Conservation (phyloP, 2,888 invertebrate genomes). For the Dascillus cervinus region DNA sequence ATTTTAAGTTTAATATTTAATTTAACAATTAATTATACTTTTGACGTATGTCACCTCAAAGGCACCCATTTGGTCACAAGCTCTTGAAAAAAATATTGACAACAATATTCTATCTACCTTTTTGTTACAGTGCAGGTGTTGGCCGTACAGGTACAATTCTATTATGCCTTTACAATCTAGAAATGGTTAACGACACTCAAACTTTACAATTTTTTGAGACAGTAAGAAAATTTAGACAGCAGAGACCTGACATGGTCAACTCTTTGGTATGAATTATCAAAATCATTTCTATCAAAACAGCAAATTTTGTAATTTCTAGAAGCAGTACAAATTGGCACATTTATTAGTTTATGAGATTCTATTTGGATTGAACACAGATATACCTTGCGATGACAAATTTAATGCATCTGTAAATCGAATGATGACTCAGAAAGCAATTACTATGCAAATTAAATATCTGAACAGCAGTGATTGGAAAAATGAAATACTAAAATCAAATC, state of each 20-base stretch:
- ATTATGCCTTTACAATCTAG: slow-evolving; percentile 46
- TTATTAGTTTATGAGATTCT: slow-evolving; percentile 40
- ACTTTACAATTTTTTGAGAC: slow-evolving; percentile 27
- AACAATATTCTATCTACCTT: no score
- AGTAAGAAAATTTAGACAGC: slow-evolving; percentile 28
- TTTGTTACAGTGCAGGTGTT: slow-evolving; percentile 52
- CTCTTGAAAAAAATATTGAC: no score
- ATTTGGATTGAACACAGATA: slow-evolving; percentile 32
- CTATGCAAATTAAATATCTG: slow-evolving; percentile 29
- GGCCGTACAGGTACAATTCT: slow-evolving; percentile 53
- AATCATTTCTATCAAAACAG: neutral
- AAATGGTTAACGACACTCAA: slow-evolving; percentile 39
- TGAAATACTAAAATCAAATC: slow-evolving; percentile 31
- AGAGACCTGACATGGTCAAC: slow-evolving; percentile 35
- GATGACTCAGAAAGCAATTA: slow-evolving; percentile 25
- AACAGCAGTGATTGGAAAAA: slow-evolving; percentile 38
- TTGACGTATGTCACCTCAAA: no score
- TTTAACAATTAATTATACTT: no score
- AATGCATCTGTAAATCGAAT: slow-evolving; percentile 26
- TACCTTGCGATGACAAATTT: slow-evolving; percentile 28
- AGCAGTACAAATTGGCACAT: slow-evolving; percentile 43
- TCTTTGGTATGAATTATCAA: slow-evolving; percentile 21
- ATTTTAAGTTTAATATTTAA: no score
- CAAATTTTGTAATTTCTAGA: slow-evolving; percentile 1
- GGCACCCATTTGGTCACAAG: no score